Evolutionary conservation across 2,797 vertebrate species (phyloP), one percentile per base, ranked within the genome.

Genomic region (Garrulus glandarius): DNA sequence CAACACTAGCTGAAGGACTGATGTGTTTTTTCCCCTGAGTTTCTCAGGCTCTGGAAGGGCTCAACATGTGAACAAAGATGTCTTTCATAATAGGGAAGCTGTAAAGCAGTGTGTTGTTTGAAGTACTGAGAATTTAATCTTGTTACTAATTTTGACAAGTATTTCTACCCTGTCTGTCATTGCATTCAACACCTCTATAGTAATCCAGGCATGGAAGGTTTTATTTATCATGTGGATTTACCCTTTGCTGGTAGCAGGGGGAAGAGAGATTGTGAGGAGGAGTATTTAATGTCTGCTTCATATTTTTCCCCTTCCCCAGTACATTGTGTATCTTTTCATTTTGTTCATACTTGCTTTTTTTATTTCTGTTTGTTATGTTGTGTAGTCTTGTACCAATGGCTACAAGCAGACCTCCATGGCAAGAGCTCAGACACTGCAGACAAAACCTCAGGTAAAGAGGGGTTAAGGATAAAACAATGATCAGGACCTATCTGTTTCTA

Each of bases 331-430:
- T 85, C 10, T 89, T 93, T 95, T 89, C 22, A 69, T 87, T 97
- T 97, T 98, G 97, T 98, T 98, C 97, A 97, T 90, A 98, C 97
- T 94, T 97, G 94, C 84, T 94, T 98, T 96, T 98, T 95, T 90
- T 80, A 47, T 98, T 95, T 98, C 96, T 98, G 96, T 99, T 98
- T 98, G 96, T 99, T 98, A 93, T 97, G 97, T 98, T 97, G 96
- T 98, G 68, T 98, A 99, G 99, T 99, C 97, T 98, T 99, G 98
- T 99, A 98, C 98, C 98, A 98, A 97, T 99, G 98, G 98, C 98
- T 99, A 93, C 99, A 99, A 98, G 98, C 99, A 96, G 98, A 99
- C 93, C 99, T 98, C 84, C 99, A 98, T 97, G 98, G 98, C 98
- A 98, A 96, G 98, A 98, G 98, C 96, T 98, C 98, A 95, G 98